A percentile compares a stretch with the other conserved stretches of the same genome.
These are phyloP conservation scores for Micoletzkya japonica DNA, from an alignment of 2,888 invertebrate genomes.

Conservation along the genomic window DNA sequence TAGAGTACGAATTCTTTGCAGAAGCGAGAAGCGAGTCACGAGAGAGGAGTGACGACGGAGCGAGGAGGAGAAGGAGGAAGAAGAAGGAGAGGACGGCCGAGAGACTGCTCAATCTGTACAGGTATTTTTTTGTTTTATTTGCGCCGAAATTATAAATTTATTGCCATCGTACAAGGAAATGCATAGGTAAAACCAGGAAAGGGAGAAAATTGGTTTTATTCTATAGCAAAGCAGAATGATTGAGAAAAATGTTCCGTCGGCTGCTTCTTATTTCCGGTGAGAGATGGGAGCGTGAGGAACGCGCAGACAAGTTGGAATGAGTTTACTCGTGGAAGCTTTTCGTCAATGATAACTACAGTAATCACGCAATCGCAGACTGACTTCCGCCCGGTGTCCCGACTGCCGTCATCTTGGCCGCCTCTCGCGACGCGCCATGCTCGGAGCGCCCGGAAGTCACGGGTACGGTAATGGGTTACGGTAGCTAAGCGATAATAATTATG, in stretches of 20 bases:
- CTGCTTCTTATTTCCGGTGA: too few relatives aligned
- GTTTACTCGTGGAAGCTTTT: too few relatives aligned
- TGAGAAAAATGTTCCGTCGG: too few relatives aligned
- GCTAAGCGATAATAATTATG: too few relatives aligned
- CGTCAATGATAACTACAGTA: neutral
- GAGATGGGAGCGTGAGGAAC: too few relatives aligned
- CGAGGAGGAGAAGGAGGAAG: slow-evolving; percentile 9
- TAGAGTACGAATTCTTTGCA: too few relatives aligned
- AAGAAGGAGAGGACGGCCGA: neutral
- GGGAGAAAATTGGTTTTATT: neutral
- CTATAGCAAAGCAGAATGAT: neutral
- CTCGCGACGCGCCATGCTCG: slow-evolving; percentile 3
- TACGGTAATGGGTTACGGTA: neutral
- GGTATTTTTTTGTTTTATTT: neutral
- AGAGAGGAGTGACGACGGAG: too few relatives aligned
- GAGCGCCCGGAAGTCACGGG: slow-evolving; percentile 6
- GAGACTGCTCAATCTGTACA: slow-evolving; percentile 23
- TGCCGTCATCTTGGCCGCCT: slow-evolving; percentile 17
- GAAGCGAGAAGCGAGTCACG: too few relatives aligned
- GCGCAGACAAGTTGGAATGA: too few relatives aligned
- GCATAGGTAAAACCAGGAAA: neutral
- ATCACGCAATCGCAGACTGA: slow-evolving; percentile 1
- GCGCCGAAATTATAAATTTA: neutral
- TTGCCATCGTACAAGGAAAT: neutral
- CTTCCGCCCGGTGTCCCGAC: slow-evolving; percentile 1